Conservation (phyloP, 2,797 vertebrate genomes). For the Diplodus sargus region DNA sequence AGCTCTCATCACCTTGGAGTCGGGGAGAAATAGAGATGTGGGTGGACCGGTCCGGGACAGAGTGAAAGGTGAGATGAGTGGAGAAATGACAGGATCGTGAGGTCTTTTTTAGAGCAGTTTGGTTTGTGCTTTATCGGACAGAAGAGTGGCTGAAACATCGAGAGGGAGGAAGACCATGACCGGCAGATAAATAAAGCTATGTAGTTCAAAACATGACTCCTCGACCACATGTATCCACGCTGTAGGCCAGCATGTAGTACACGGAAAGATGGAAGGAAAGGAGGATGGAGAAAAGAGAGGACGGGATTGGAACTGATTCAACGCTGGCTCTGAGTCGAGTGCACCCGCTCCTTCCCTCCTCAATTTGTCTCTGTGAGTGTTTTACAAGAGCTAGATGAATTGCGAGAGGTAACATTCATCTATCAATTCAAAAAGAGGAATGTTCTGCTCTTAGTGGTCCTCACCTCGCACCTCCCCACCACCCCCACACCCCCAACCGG, state of each 20-base stretch:
- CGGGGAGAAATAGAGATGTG: slow-evolving; percentile 41
- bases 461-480: neutral
- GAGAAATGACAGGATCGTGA: slow-evolving; percentile 26
- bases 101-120: neutral
- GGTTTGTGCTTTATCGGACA: slow-evolving; percentile 7
- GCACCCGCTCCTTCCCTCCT: neutral
- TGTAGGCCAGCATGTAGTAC: neutral
- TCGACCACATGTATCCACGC: neutral
- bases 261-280: slow-evolving; percentile 15
- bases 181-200: neutral
- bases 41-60: slow-evolving; percentile 22
- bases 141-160: neutral
- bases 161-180: neutral
- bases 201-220: neutral
- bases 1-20: slow-evolving; percentile 68
- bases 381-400: slow-evolving; percentile 68
- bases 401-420: slow-evolving; percentile 59
- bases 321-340: slow-evolving; percentile 27
- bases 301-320: slow-evolving; percentile 27
- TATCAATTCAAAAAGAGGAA: slow-evolving; percentile 55
- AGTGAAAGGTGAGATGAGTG: slow-evolving; percentile 51
- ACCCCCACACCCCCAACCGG: neutral
- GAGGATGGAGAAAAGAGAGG: slow-evolving; percentile 21
- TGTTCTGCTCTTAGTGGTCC: slow-evolving; percentile 42
- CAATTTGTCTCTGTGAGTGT: slow-evolving; percentile 67